Base-by-base conservation (phyloP, 64 coral and sea anemone species). In the Porites lutea region DNA sequence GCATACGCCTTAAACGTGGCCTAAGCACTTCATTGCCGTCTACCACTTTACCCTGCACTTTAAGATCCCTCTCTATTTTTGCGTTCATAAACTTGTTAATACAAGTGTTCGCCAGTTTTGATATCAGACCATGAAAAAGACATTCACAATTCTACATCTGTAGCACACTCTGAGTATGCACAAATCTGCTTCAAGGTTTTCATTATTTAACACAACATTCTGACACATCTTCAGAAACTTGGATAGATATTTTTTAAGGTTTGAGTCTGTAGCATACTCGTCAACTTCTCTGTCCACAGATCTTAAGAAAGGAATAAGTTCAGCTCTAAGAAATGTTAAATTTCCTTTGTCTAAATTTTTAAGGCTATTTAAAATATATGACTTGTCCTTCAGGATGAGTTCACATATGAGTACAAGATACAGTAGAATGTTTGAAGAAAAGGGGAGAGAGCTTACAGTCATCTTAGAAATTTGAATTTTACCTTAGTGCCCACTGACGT, bases 21-120 rank as follows among this genome's bases (percentile, higher is more conserved):
- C 64, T n/a, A 1, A 90, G 88, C 75, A 80, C 69, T 90, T 79
- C 88, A 70, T 90, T 46, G 9, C 75, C 48, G 50, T 90, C 49
- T 19, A 90, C 88, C 45, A 90, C 62, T 69, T 90, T 82, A 52
- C 88, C 65, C 3, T 90, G 13, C 12, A 10, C 52, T 58, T 82
- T 90, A 14, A 90, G 65, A 19, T 90, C 75, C 72, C 88, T 90
- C 14, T 90, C 88, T 15, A 43, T 20, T 59, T 71, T 90, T 3
- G 88, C 88, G 71, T 80, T 79, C 62, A 79, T 81, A 16, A 52
- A 81, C 57, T 82, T 75, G 22, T 90, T 90, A 6, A 90, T 79
- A 7, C 75, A 7, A 9, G 77, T 90, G 37, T 59, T 65, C 58
- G 16, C 52, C 9, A 22, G 48, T 20, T 57, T 90, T 20, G 88